Base-by-base conservation (phyloP, 2,888 invertebrate genomes). In the Drosophila limbata region DNA sequence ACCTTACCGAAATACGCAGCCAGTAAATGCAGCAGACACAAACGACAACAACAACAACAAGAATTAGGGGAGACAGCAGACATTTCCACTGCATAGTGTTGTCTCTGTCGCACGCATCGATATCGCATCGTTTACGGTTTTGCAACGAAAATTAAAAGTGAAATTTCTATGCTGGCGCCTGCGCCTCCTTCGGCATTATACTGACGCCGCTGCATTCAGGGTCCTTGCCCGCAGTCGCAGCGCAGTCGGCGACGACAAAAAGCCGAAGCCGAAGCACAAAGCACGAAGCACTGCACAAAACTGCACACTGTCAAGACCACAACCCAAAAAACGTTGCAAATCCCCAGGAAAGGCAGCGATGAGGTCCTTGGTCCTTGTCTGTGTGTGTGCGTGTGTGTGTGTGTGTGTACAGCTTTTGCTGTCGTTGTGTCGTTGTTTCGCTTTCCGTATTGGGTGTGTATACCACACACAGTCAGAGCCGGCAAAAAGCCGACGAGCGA, bases 81-180 rank as follows among this genome's bases (percentile, higher is more conserved):
- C 42, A 44, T 10, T 21, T 37, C 51, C 45, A 62, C 44, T 56
- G 19, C 40, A 50, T 67, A 47, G 71, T 80, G 84, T 81, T 75
- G 77, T 83, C 85, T 85, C 81, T 64, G 70, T 87, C 59, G 65
- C 77, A 71, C 87, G 61, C 75, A 69, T 51, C 51, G 62, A 52
- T 59, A 68, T 69, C 59, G 68, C 25, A 25, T 0, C 25, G 25
- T 6, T 59, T 64, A 76, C 77, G 86, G 87, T 60, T 60, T 55
- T 62, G 77, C 73, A 89, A 92, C 28, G 25, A 92, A 91, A 92
- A 91, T 92, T 92, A 92, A 92, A 92, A 92, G 92, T 92, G 92
- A 92, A 92, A 92, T 88, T 92, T 91, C 61, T 73, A 67, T 76
- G 81, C 88, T 76, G 76, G 83, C 86, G 88, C 77, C 83, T 86